These are phyloP conservation scores for Slavum lentiscoides DNA, from an alignment of 2,888 invertebrate genomes.

Conservation along the genomic window DNA sequence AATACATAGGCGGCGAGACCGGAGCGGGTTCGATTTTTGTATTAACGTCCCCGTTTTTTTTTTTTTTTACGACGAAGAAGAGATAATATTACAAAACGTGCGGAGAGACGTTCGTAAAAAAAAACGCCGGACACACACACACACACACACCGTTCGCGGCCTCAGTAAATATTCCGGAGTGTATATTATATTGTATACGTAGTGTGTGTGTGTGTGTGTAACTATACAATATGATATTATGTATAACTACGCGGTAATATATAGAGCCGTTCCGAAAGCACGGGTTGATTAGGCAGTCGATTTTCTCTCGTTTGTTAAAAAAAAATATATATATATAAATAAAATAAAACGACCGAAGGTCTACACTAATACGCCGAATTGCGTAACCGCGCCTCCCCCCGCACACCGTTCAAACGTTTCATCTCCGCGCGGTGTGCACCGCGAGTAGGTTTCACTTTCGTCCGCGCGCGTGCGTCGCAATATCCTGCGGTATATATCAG, in stretches of 20 bases:
- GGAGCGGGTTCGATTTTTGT: too few species aligned
- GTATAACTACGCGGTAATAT: too few species aligned
- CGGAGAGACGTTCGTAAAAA: too few species aligned
- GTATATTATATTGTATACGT: too few species aligned
- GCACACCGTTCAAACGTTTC: constrained; percentile 14
- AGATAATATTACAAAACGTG: too few species aligned
- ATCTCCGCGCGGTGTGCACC: constrained; percentile 11
- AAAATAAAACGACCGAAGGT: constrained; percentile 21
- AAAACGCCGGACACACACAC: too few species aligned
- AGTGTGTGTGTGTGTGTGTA: not conserved
- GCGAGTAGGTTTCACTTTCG: constrained; percentile 41
- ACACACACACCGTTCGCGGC: not conserved
- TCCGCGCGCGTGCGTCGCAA: not conserved
- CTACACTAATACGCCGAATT: constrained; percentile 14
- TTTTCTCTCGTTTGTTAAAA: constrained; percentile 40
- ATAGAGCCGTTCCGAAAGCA: not conserved
- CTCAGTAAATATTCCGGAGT: not conserved
- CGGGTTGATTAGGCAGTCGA: constrained; percentile 31
- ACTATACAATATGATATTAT: not conserved
- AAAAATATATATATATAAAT: not conserved
- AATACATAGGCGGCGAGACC: too few species aligned
- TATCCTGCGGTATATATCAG: too few species aligned
- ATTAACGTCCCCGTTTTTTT: too few species aligned
- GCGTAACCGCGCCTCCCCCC: constrained; percentile 7
- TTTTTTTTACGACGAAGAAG: too few species aligned